These are phyloP conservation scores for Semnornis frantzii DNA, from an alignment of 2,113 vertebrate species.

Conservation along the genomic window DNA sequence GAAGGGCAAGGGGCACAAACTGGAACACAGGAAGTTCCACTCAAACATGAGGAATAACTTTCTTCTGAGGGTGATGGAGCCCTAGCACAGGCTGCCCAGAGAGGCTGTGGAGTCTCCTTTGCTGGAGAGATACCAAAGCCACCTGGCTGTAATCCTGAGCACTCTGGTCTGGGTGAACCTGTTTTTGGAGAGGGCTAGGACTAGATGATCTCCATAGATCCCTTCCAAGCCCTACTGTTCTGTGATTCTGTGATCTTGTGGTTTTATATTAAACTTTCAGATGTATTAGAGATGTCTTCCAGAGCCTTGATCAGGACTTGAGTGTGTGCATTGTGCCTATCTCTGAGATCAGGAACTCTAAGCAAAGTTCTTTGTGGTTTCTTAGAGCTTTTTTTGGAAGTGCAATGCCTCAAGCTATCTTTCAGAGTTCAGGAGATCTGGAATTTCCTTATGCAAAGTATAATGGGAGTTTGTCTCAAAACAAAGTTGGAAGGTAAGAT, in stretches of 20 bases:
- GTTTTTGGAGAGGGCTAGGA: too few relatives aligned
- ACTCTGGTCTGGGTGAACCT: too few relatives aligned
- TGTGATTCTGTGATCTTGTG: background rate
- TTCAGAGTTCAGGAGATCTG: background rate
- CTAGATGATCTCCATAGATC: too few relatives aligned
- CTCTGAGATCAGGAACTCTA: background rate
- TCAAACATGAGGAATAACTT: too few relatives aligned
- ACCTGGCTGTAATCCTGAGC: too few relatives aligned
- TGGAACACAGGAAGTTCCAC: too few relatives aligned
- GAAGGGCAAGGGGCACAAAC: too few relatives aligned
- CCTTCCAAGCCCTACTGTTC: too few relatives aligned
- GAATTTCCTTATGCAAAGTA: background rate
- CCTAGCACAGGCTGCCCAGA: too few relatives aligned
- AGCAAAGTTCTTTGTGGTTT: background rate
- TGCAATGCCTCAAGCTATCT: background rate
- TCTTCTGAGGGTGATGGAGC: too few relatives aligned
- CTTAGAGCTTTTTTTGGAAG: background rate
- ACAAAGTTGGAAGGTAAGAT: background rate
- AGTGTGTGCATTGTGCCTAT: fast-evolving
- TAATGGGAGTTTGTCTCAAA: background rate
- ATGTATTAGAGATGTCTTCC: background rate
- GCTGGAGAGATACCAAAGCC: too few relatives aligned
- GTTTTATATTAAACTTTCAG: background rate
- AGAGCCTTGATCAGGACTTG: background rate
- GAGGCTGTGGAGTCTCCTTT: too few relatives aligned